These are phyloP conservation scores for Stichopus chloronotus DNA, from an alignment of 35 echinoderm and acorn worm species.

Conservation along the genomic window DNA sequence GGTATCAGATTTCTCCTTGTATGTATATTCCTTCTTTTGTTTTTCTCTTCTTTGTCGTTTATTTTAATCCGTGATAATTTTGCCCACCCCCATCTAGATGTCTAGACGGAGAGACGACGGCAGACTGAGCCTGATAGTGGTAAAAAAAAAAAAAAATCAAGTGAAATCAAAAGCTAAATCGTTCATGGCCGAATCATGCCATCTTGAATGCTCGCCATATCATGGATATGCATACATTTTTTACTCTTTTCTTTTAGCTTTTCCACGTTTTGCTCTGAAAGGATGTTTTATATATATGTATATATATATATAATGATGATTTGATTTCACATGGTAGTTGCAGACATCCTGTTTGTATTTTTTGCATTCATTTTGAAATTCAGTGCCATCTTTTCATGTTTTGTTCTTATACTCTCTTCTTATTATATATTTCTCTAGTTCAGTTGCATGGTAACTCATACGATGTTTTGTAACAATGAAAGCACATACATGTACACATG, in stretches of 20 bases:
- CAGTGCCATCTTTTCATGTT: neutral
- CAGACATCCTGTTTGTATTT: too few relatives aligned
- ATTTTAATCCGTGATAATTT: slow-evolving; percentile 27
- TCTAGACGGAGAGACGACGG: slow-evolving; percentile 3
- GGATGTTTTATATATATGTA: neutral
- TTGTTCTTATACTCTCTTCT: neutral
- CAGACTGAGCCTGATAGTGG: slow-evolving; percentile 10
- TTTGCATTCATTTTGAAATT: too few relatives aligned
- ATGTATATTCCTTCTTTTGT: too few relatives aligned
- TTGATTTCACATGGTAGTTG: neutral
- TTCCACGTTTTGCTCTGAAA: neutral
- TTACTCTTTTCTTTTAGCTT: neutral
- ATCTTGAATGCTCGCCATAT: slow-evolving; percentile 27
- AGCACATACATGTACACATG: too few relatives aligned
- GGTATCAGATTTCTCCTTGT: too few relatives aligned
- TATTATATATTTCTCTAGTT: too few relatives aligned
- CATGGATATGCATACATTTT: slow-evolving; percentile 19
- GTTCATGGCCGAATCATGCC: slow-evolving; percentile 8
- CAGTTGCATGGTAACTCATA: too few relatives aligned
- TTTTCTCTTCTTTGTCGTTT: neutral
- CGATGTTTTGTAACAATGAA: too few relatives aligned
- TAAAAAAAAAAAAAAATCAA: slow-evolving; percentile 15
- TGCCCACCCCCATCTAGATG: slow-evolving; percentile 33
- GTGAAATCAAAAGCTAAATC: neutral
- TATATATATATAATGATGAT: neutral